Conservation (phyloP, 2,888 invertebrate genomes). For the Thereva nobilitata region DNA sequence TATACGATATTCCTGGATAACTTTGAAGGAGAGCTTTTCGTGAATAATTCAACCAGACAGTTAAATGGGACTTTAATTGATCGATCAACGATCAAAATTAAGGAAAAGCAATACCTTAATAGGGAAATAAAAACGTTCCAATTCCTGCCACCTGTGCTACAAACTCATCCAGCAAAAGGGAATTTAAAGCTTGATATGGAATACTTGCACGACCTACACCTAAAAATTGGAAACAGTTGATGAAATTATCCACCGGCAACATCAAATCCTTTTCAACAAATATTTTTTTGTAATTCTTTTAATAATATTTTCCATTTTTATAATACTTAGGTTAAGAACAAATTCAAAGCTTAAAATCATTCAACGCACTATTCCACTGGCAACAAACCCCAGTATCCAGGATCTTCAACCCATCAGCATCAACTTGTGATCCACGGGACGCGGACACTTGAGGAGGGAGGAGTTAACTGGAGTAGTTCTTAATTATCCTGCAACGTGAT, state of each 20-base stretch:
- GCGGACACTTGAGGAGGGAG: background rate
- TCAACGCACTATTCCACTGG: background rate
- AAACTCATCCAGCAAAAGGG: background rate
- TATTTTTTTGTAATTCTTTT: background rate
- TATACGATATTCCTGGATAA: conserved; percentile 23
- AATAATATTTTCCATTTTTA: no score
- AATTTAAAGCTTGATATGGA: background rate
- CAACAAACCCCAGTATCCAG: conserved; percentile 10
- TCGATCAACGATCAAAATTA: conserved; percentile 20
- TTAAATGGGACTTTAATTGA: conserved; percentile 19
- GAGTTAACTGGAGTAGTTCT: background rate
- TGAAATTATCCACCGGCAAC: no score
- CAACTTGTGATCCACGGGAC: conserved; percentile 7
- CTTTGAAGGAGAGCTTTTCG: conserved; percentile 15
- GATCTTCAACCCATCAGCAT: conserved; percentile 13
- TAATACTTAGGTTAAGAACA: no score
- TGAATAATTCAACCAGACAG: background rate
- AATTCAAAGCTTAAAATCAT: background rate
- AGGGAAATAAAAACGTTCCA: conserved; percentile 12
- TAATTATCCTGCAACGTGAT: no score
- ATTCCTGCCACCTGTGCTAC: conserved; percentile 16
- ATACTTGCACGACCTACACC: conserved; percentile 3
- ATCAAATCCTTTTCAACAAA: background rate
- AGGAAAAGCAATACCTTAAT: conserved; percentile 10
- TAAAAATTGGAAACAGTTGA: background rate